Percentiles rank a stretch among this genome's conserved stretches.
Evolutionary conservation across 1,140 invertebrate genomes (phyloP).

Genomic region (Antheraea pernyi): DNA sequence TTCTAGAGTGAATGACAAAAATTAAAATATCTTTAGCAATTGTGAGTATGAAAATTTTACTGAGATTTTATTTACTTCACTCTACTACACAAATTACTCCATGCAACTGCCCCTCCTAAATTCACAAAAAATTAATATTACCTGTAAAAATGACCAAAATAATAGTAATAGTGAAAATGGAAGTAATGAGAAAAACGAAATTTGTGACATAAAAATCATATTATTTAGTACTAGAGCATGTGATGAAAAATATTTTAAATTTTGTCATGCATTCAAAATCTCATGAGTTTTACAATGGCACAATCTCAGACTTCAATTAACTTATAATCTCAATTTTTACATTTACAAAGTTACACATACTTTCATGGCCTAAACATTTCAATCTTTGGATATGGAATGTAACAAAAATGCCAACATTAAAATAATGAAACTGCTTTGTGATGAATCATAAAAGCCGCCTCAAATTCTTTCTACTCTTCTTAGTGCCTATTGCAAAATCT

Average conservation of each 20-base stretch:
- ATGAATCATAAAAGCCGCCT: constrained; percentile 52
- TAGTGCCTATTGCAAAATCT: constrained; percentile 52
- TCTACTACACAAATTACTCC: background rate
- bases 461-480: constrained; percentile 69
- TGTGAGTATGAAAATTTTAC: background rate
- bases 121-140: background rate
- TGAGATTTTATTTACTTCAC: too few relatives aligned
- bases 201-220: too few relatives aligned
- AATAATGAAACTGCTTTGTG: constrained; percentile 14
- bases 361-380: constrained; percentile 4
- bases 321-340: constrained; percentile 3
- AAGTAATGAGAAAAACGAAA: too few relatives aligned
- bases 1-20: background rate
- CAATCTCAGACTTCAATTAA: constrained; percentile 3
- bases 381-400: constrained; percentile 10
- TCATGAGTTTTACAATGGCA: constrained; percentile 1
- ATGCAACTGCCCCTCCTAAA: too few relatives aligned
- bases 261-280: constrained; percentile 1
- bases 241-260: background rate
- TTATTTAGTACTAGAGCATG: background rate
- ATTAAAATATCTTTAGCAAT: background rate
- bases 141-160: background rate
- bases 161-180: too few relatives aligned
- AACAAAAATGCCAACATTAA: constrained; percentile 2
- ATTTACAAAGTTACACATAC: background rate